Conservation (phyloP, 2,888 invertebrate species). For the Epirrita christyi region DNA sequence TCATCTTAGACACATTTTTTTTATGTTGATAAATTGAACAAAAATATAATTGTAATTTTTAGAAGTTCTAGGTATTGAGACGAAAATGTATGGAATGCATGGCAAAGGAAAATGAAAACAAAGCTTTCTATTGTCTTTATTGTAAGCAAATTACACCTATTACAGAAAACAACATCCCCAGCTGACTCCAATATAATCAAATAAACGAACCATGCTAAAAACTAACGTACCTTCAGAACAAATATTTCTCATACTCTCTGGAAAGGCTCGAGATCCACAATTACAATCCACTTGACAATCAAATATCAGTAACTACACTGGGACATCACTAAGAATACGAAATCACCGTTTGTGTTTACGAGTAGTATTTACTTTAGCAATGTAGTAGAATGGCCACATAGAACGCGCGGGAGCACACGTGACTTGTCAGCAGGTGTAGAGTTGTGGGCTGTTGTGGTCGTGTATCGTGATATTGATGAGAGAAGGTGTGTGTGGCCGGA, state of each 20-base stretch:
- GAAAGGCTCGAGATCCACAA: constrained; percentile 50
- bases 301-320: constrained; percentile 60
- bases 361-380: constrained; percentile 47
- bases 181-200: constrained; percentile 27
- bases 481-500: constrained; percentile 49
- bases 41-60: not conserved
- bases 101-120: constrained; percentile 9
- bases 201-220: constrained; percentile 28
- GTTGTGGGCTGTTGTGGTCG: constrained; percentile 50
- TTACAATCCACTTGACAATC: constrained; percentile 61
- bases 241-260: constrained; percentile 45
- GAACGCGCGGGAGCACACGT: constrained; percentile 43
- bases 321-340: constrained; percentile 54
- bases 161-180: constrained; percentile 18
- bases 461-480: constrained; percentile 56
- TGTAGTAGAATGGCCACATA: constrained; percentile 35
- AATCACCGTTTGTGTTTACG: constrained; percentile 57
- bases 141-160: constrained; percentile 25
- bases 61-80: not conserved
- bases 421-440: constrained; percentile 37
- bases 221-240: constrained; percentile 48
- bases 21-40: too few relatives aligned
- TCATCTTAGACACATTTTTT: too few relatives aligned
- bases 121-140: constrained; percentile 1
- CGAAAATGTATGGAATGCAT: not conserved